Evolutionary conservation across 1,140 invertebrate genomes (phyloP).

Genomic region (Phthorimaea operculella): DNA sequence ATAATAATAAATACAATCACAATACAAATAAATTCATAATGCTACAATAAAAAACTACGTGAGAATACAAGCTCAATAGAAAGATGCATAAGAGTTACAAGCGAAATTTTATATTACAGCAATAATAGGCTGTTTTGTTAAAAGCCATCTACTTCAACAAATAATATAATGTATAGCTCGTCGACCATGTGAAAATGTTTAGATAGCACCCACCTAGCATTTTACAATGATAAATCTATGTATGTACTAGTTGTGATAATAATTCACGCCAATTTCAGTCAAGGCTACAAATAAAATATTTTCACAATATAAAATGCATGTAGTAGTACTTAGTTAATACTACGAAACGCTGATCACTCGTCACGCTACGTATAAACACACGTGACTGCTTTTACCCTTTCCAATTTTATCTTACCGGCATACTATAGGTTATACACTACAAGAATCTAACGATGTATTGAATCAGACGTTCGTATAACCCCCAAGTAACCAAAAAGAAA

Average conservation of each 20-base stretch:
- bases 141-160: background rate
- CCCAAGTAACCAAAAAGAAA: background rate
- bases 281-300: background rate
- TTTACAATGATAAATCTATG: conserved; percentile 8
- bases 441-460: too few relatives aligned
- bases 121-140: background rate
- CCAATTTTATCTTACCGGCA: too few relatives aligned
- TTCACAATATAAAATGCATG: background rate
- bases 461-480: too few relatives aligned
- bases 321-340: background rate
- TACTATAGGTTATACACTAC: too few relatives aligned
- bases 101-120: too few relatives aligned
- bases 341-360: background rate
- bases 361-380: background rate
- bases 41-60: background rate
- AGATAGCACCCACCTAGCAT: conserved; percentile 20
- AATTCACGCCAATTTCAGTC: conserved; percentile 1
- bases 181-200: conserved; percentile 10
- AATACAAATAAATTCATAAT: background rate
- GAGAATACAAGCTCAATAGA: too few relatives aligned
- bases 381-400: background rate
- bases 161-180: background rate
- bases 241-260: background rate
- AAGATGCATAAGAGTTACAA: too few relatives aligned
- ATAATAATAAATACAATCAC: background rate